A percentile compares a stretch with the other conserved stretches of the same genome.
Evolutionary conservation across 1,140 invertebrate genomes (phyloP).

Genomic region (Drosophila aff.): DNA sequence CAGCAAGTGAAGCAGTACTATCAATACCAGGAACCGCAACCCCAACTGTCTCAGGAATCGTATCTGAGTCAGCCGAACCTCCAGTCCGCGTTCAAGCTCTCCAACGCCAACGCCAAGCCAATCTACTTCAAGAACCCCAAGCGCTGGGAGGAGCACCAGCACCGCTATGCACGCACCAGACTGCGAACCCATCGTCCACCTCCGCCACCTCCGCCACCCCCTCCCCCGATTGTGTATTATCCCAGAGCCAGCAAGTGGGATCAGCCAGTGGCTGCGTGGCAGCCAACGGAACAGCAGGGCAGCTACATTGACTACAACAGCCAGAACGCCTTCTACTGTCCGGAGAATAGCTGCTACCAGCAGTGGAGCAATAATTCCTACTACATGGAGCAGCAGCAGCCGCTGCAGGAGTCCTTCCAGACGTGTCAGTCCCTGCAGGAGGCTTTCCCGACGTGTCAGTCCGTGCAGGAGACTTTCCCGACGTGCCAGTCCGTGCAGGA

Average conservation of each 20-base stretch:
- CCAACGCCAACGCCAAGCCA: neutral
- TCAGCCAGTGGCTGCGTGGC: neutral
- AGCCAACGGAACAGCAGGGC: neutral
- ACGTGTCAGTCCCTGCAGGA: no score
- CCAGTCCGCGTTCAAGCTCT: neutral
- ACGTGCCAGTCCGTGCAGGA: neutral
- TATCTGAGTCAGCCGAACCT: neutral
- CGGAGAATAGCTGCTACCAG: neutral
- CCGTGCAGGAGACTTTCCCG: no score
- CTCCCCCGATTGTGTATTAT: neutral
- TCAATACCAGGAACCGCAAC: neutral
- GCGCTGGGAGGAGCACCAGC: slow-evolving; percentile 11
- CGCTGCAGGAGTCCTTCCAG: neutral
- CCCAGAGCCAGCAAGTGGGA: neutral
- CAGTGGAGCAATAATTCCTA: neutral
- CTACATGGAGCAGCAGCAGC: neutral
- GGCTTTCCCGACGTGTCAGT: no score
- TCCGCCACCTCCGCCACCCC: neutral
- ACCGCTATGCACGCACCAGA: slow-evolving; percentile 10
- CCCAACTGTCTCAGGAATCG: neutral
- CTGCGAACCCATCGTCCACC: neutral
- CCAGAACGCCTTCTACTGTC: neutral
- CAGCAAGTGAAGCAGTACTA: neutral
- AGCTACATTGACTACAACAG: neutral
- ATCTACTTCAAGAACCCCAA: neutral